These are phyloP conservation scores for Coenobita brevimanus DNA, from an alignment of 1,140 invertebrate genomes.

Conservation along the genomic window DNA sequence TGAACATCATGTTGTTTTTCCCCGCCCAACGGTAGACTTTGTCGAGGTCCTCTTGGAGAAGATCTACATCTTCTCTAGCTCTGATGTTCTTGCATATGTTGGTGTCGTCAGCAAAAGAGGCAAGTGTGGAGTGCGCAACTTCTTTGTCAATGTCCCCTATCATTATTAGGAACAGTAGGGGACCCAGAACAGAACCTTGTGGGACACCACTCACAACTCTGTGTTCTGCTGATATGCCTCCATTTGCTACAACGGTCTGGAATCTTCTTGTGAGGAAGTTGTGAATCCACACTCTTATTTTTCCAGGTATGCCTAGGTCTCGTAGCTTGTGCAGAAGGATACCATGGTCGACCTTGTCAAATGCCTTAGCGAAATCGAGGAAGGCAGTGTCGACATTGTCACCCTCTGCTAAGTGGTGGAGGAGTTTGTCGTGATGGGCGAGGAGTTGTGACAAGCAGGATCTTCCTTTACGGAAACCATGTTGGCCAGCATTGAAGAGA, in stretches of 20 bases:
- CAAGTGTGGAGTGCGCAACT: background rate
- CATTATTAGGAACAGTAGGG: slow-evolving; percentile 13
- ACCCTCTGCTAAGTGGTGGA: background rate
- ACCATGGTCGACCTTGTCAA: slow-evolving; percentile 19
- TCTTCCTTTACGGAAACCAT: slow-evolving; percentile 6
- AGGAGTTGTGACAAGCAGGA: background rate
- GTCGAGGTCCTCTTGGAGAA: background rate
- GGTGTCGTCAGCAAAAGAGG: background rate
- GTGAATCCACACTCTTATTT: background rate
- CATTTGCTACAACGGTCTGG: slow-evolving; percentile 2
- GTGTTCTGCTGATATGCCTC: background rate
- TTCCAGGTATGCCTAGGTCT: background rate
- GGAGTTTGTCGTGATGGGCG: background rate
- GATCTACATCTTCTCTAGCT: background rate
- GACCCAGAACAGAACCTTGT: slow-evolving; percentile 1
- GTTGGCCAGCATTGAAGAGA: background rate
- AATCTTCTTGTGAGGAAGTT: background rate
- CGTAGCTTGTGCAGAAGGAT: background rate
- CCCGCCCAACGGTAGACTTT: background rate
- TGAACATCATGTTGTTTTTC: background rate
- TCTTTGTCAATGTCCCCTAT: background rate
- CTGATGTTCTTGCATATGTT: background rate
- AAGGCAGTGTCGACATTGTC: background rate
- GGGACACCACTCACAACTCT: slow-evolving; percentile 13
- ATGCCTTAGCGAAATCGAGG: slow-evolving; percentile 21